Evolutionary conservation across 1,140 invertebrate species (phyloP).

Genomic region (Macrobrachium rosenbergii): DNA sequence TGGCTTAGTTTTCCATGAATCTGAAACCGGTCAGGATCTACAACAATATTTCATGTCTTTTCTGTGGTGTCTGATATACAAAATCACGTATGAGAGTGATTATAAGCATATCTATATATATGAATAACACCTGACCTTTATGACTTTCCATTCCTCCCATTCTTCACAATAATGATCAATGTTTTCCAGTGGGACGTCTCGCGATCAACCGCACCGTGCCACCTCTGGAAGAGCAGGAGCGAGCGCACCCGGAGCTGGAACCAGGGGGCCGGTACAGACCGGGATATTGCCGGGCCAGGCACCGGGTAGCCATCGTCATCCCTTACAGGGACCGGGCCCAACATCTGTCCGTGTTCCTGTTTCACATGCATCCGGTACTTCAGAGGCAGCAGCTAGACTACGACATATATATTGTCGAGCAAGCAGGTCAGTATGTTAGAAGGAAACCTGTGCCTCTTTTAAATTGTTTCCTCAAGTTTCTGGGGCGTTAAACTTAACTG

Average conservation of each 20-base stretch:
- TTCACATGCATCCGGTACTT: slow-evolving; percentile 91
- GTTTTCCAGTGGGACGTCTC: background rate
- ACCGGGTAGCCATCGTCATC: slow-evolving; percentile 84
- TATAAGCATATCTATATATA: slow-evolving; percentile 3
- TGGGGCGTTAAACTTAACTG: too few relatives aligned
- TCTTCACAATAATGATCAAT: background rate
- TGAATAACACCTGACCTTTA: background rate
- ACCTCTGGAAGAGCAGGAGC: slow-evolving; percentile 14
- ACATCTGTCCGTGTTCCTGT: slow-evolving; percentile 85
- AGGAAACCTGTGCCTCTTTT: background rate
- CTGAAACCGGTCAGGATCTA: background rate
- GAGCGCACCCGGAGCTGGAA: slow-evolving; percentile 19
- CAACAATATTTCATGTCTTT: background rate
- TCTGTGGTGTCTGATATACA: too few relatives aligned
- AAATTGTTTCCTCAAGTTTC: background rate
- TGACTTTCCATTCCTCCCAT: background rate
- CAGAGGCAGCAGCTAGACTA: slow-evolving; percentile 88
- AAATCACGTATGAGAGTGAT: too few relatives aligned
- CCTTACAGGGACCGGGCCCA: slow-evolving; percentile 86
- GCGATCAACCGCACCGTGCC: slow-evolving; percentile 10
- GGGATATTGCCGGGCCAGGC: slow-evolving; percentile 64
- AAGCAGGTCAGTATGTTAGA: slow-evolving; percentile 75
- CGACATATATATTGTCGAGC: slow-evolving; percentile 91
- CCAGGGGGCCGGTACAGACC: slow-evolving; percentile 10
- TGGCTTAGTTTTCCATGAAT: background rate